Conservation (phyloP, 2,797 vertebrate species). For the Diplodus puntazzo region DNA sequence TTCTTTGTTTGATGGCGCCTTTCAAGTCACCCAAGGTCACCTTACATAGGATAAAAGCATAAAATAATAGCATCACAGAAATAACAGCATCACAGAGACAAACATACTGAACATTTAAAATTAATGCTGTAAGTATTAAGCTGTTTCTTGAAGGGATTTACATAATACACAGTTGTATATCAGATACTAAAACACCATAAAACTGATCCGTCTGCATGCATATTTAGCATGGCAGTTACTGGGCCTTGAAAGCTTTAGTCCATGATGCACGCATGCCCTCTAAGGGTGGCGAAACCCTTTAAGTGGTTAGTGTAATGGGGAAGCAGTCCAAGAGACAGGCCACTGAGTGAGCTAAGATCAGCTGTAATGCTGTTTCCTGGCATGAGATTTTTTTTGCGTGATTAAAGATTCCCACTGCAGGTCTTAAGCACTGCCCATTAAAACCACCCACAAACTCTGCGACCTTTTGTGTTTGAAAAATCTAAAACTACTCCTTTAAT, state of each 20-base stretch:
- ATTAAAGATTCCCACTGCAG: conserved; percentile 9
- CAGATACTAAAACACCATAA: too few species aligned
- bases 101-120: background rate
- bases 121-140: background rate
- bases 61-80: too few species aligned
- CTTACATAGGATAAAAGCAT: too few species aligned
- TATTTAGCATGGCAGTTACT: background rate
- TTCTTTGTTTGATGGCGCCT: too few species aligned
- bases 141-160: background rate
- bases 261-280: background rate
- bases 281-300: background rate
- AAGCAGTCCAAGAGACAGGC: conserved; percentile 11
- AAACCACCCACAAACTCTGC: conserved; percentile 21
- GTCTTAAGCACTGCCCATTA: background rate
- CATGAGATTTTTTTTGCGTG: background rate
- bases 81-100: too few species aligned
- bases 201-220: background rate
- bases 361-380: conserved; percentile 24
- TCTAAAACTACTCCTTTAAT: conserved; percentile 5
- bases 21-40: too few species aligned
- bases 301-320: background rate
- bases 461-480: background rate
- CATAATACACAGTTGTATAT: background rate
- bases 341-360: conserved; percentile 3
- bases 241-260: background rate